phyloP scores from a whole-genome alignment of 2,113 vertebrate genomes.

The Aix galericulata region DNA sequence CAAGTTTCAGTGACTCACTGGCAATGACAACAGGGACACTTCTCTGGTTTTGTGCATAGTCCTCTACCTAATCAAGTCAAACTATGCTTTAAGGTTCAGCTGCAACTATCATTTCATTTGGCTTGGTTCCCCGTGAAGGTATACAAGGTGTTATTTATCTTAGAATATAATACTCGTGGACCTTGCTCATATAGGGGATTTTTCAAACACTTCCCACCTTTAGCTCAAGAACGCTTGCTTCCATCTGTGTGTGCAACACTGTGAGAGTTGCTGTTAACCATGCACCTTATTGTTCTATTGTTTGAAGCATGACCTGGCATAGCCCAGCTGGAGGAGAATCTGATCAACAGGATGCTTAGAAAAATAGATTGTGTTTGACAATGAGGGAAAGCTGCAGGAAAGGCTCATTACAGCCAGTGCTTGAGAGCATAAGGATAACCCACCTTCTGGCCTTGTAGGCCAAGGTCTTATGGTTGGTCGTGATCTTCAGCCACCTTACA shows the following conservation, averaged over 20 bases:
- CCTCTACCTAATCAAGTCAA: slow-evolving; percentile 31
- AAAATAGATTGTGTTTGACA: neutral
- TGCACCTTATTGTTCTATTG: neutral
- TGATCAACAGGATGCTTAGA: neutral
- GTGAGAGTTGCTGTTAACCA: neutral
- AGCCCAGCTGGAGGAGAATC: neutral
- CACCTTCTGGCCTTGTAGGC: neutral
- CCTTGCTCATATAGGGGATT: neutral
- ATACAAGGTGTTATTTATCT: neutral
- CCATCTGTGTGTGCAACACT: neutral
- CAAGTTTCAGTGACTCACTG: neutral
- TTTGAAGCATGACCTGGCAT: neutral
- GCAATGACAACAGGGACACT: neutral
- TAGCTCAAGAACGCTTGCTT: neutral
- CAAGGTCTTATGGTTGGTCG: neutral
- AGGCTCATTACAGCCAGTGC: neutral
- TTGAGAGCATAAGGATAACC: neutral
- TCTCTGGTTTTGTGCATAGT: neutral
- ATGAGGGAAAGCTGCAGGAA: neutral
- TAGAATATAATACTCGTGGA: neutral
- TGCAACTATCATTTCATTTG: neutral
- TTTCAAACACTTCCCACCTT: neutral
- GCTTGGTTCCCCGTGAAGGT: neutral
- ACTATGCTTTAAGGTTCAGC: neutral
- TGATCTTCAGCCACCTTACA: neutral